Percentiles rank a stretch among this genome's conserved stretches.
These are phyloP conservation scores for Lypha dubia DNA, from an alignment of 2,888 invertebrate species.

Conservation along the genomic window DNA sequence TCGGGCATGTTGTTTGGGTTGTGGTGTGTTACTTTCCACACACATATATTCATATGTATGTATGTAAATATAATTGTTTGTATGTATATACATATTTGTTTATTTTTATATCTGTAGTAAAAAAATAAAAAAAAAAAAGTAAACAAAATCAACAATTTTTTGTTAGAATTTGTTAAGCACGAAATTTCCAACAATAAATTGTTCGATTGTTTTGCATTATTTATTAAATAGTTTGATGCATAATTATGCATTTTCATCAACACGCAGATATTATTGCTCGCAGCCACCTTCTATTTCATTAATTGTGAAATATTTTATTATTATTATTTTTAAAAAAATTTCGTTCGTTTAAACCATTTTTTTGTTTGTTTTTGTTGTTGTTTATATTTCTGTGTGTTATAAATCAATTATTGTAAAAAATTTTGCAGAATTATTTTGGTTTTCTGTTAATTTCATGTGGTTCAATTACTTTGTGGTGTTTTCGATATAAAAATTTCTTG, in stretches of 20 bases:
- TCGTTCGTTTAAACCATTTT: conserved; percentile 43
- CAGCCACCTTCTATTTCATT: conserved; percentile 79
- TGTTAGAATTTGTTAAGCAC: conserved; percentile 41
- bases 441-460: conserved; percentile 45
- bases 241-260: conserved; percentile 82
- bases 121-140: conserved; percentile 28
- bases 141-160: conserved; percentile 70
- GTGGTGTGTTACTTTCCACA: no score
- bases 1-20: conserved; percentile 50
- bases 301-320: conserved; percentile 33
- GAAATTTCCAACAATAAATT: conserved; percentile 78
- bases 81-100: no score
- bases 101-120: conserved; percentile 70
- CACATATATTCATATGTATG: no score
- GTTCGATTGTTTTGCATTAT: conserved; percentile 78
- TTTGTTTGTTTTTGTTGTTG: conserved; percentile 18
- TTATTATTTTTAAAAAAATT: conserved; percentile 25
- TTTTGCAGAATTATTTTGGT: conserved; percentile 20
- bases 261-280: conserved; percentile 84
- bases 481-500: no score
- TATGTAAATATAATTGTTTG: no score
- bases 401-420: background rate
- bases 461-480: conserved; percentile 45
- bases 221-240: conserved; percentile 74
- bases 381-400: no score